A percentile compares a stretch with the other conserved stretches of the same genome.
These are phyloP conservation scores for Dryobota labecula DNA, from an alignment of 2,888 invertebrate species.

Conservation along the genomic window DNA sequence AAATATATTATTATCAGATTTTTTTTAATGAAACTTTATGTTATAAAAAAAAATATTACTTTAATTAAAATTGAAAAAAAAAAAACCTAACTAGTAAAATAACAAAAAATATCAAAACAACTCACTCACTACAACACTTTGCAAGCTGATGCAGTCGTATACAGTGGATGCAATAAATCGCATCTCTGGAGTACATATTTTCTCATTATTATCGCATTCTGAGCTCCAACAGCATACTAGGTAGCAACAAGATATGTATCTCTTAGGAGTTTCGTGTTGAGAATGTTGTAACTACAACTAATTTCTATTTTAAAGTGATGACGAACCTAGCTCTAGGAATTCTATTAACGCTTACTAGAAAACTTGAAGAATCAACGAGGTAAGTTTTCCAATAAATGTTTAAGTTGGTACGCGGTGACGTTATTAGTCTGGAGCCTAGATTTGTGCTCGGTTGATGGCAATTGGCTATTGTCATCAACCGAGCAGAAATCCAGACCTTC, in stretches of 20 bases:
- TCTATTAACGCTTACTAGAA: neutral
- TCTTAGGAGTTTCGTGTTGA: slow-evolving; percentile 31
- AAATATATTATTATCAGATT: no score
- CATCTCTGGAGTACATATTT: neutral
- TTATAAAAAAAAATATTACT: no score
- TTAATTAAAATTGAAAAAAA: no score
- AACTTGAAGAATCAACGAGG: slow-evolving; percentile 12
- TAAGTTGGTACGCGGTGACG: neutral
- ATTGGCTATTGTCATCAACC: neutral
- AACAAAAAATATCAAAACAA: no score
- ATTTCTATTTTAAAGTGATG: slow-evolving; percentile 43
- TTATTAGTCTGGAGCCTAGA: neutral
- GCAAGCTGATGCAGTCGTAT: no score
- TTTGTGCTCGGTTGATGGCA: neutral
- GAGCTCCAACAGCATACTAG: neutral
- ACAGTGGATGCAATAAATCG: no score
- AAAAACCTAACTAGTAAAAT: no score
- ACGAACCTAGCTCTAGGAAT: neutral
- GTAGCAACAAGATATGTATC: slow-evolving; percentile 27
- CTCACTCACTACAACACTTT: no score
- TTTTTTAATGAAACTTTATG: no score
- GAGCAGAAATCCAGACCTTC: no score
- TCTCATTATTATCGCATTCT: slow-evolving; percentile 14
- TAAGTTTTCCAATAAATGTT: slow-evolving; percentile 1
- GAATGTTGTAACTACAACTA: slow-evolving; percentile 35